Base-by-base conservation (phyloP, 1,140 invertebrate species). In the Apocrypta bakeri region DNA sequence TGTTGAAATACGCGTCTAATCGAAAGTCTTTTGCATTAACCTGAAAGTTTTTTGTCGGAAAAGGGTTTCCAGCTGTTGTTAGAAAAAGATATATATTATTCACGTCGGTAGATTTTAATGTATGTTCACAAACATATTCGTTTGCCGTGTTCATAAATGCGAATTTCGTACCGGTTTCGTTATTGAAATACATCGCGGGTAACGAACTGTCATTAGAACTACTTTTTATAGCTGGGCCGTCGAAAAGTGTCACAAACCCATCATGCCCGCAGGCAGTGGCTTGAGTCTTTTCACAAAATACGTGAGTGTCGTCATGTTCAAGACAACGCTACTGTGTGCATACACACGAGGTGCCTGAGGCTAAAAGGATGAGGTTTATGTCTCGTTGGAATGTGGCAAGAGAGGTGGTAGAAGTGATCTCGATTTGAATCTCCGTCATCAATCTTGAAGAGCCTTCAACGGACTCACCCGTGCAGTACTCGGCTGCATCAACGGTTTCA, bases 1-100 rank as follows among this genome's bases (percentile, higher is more conserved):
- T 79, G 42, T 87, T 87, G 0, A 87, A 40, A 40, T 85, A 86
- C 0, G 80, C 71, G 4, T 80, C 75, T n/a, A 83, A 9, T 63
- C n/a, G n/a, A n/a, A n/a, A n/a, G n/a, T n/a, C 68, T 21, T 31
- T 29, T 0, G 68, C 12, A 7, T 69, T 31, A 0, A 69, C 2
- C 7, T 33, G 2, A 21, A 12, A 1, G 4, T 31, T 69, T 69
- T 29, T 69, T 1, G 68, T 69, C 9, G 68, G 68, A 21, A 69
- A 69, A 2, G 68, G 14, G 25, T 69, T 69, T 12, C 68, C 68
- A 6, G 12, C 21, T 12, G 68, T 14, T 12, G 68, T 31, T 33
- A 33, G 29, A 21, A 69, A 69, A 21, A 69, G 17, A 69, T 31
- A 69, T 1, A 69, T 27, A 12, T 24, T 31, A 12, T 0, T 8